phyloP scores from a whole-genome alignment of 2,113 vertebrate species.

The Motacilla tschutschensis region DNA sequence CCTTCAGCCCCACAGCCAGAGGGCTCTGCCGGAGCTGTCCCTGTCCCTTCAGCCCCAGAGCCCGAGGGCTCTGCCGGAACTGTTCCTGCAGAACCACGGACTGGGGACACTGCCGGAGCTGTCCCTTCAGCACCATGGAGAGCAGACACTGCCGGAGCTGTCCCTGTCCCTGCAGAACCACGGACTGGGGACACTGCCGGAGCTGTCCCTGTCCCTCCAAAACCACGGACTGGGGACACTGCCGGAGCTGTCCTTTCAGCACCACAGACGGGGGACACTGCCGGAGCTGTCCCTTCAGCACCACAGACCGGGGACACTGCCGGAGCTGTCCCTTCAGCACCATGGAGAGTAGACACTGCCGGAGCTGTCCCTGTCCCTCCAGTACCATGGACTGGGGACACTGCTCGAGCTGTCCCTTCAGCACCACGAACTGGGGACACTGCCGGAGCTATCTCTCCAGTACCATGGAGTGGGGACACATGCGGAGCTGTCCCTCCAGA shows the following conservation, averaged over 20 bases:
- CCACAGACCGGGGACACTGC: accelerated
- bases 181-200: accelerated
- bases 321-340: accelerated
- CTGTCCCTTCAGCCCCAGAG: accelerated
- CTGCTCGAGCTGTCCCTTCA: too few relatives aligned
- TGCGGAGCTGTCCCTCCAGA: too few relatives aligned
- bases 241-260: accelerated
- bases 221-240: accelerated
- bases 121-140: accelerated
- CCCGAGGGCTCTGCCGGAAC: background rate
- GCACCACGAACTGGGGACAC: accelerated
- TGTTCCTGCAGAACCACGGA: accelerated
- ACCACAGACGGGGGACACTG: accelerated
- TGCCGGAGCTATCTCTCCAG: background rate
- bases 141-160: background rate
- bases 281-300: accelerated
- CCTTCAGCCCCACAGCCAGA: accelerated
- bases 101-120: background rate
- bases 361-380: background rate
- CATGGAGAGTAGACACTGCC: accelerated
- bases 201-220: background rate
- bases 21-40: background rate
- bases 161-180: background rate
- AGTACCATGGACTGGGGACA: accelerated
- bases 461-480: too few relatives aligned